phyloP scores from a whole-genome alignment of 2,113 vertebrate genomes.

The Rhadina sibilatrix region DNA sequence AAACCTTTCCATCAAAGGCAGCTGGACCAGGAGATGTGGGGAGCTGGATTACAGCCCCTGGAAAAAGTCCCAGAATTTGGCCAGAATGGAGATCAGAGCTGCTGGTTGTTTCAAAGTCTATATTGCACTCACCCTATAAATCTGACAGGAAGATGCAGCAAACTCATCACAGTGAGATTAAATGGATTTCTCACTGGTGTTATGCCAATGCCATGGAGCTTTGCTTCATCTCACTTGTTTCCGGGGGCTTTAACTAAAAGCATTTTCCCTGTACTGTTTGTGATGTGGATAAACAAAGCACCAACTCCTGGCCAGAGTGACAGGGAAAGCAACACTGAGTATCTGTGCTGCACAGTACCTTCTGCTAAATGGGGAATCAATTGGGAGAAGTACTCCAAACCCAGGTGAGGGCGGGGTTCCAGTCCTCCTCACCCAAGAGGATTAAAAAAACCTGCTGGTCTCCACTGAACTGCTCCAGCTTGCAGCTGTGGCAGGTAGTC shows the following conservation, averaged over 20 bases:
- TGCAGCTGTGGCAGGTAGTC: background rate
- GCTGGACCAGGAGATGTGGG: background rate
- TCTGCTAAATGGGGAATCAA: background rate
- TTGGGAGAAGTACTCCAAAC: background rate
- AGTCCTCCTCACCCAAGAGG: background rate
- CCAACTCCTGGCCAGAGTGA: background rate
- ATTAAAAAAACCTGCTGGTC: background rate
- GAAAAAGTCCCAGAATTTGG: background rate
- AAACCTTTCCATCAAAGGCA: background rate
- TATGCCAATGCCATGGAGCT: background rate
- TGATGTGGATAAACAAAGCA: background rate
- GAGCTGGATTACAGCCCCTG: background rate
- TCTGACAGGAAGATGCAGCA: background rate
- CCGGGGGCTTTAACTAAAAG: background rate
- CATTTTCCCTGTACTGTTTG: background rate
- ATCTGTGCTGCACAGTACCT: background rate
- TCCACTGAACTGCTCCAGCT: background rate
- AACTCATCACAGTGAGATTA: background rate
- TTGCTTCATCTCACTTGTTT: conserved; percentile 5
- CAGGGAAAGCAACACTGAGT: fast-evolving
- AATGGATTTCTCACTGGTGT: background rate
- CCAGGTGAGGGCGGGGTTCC: background rate
- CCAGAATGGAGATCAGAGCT: background rate
- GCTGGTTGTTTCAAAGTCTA: background rate
- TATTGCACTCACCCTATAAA: background rate